Percentiles rank a stretch among this genome's conserved stretches.
Conservation (phyloP, 64 coral and sea anemone genomes). For the Acropora yongei region DNA sequence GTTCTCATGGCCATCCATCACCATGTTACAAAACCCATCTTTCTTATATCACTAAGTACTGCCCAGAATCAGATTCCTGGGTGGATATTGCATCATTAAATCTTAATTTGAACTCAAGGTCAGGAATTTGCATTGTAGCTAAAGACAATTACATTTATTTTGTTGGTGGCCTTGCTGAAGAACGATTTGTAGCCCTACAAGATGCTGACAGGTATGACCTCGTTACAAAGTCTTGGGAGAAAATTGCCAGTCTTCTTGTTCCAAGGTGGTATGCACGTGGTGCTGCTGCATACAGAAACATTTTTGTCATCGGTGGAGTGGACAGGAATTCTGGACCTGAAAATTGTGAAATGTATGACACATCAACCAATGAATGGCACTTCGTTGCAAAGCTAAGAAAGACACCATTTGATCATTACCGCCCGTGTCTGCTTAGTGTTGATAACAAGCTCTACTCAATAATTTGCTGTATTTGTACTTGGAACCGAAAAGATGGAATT, state of each 20-base stretch:
- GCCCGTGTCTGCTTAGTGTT: neutral
- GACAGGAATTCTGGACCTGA: neutral
- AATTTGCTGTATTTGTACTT: neutral
- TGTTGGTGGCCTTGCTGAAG: neutral
- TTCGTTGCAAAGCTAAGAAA: neutral
- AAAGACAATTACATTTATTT: conserved; percentile 22
- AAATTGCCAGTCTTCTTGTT: neutral
- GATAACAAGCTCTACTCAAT: conserved; percentile 8
- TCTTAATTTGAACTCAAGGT: neutral
- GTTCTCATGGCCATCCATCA: neutral
- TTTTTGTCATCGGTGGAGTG: conserved; percentile 24
- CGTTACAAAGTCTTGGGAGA: neutral
- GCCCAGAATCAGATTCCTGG: neutral
- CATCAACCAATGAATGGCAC: neutral
- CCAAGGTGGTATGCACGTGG: neutral
- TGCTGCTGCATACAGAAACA: neutral
- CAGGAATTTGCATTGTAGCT: conserved; percentile 1
- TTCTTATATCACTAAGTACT: neutral
- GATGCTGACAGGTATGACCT: conserved; percentile 2
- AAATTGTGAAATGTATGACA: conserved; percentile 7
- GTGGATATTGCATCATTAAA: neutral
- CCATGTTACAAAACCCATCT: neutral
- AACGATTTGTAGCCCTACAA: neutral
- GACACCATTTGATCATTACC: neutral
- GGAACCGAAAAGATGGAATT: conserved; percentile 7